Percentiles rank a stretch among this genome's conserved stretches.
phyloP scores from a whole-genome alignment of 2,113 vertebrate genomes.

The Poecile atricapillus region DNA sequence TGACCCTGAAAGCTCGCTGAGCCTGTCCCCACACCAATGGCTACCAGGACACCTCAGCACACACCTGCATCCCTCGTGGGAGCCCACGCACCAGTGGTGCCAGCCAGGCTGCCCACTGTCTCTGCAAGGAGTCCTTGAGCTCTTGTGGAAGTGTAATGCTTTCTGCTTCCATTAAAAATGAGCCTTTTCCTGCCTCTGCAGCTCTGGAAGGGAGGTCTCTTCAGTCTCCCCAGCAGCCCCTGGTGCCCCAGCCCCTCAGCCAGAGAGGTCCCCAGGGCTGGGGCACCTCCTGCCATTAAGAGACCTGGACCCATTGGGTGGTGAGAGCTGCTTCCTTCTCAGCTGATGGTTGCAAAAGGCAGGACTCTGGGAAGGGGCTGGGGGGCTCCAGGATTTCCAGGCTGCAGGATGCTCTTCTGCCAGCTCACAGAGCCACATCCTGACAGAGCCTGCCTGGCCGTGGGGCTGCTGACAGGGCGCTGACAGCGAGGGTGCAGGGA shows the following conservation, averaged over 20 bases:
- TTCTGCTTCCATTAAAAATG: slow-evolving; percentile 6
- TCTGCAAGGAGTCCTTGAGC: neutral
- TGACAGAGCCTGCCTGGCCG: neutral
- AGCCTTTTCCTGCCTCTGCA: neutral
- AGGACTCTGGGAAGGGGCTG: neutral
- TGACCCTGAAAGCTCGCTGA: slow-evolving; percentile 55
- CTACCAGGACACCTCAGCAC: neutral
- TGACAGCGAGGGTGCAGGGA: neutral
- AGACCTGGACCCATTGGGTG: accelerated
- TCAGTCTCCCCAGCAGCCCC: neutral
- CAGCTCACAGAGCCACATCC: neutral
- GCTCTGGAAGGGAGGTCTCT: neutral
- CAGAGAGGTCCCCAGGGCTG: no score
- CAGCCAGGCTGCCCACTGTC: accelerated
- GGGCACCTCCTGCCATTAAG: neutral
- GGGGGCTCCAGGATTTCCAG: accelerated
- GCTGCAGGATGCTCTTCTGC: neutral
- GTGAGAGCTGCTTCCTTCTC: neutral
- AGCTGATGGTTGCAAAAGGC: neutral
- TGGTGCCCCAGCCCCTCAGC: accelerated
- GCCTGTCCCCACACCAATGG: accelerated
- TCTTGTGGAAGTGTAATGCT: neutral
- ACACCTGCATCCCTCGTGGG: accelerated
- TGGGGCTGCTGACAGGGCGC: accelerated
- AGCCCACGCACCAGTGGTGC: accelerated